phyloP scores from a whole-genome alignment of 2,113 vertebrate species.

The Stictonetta naevosa region DNA sequence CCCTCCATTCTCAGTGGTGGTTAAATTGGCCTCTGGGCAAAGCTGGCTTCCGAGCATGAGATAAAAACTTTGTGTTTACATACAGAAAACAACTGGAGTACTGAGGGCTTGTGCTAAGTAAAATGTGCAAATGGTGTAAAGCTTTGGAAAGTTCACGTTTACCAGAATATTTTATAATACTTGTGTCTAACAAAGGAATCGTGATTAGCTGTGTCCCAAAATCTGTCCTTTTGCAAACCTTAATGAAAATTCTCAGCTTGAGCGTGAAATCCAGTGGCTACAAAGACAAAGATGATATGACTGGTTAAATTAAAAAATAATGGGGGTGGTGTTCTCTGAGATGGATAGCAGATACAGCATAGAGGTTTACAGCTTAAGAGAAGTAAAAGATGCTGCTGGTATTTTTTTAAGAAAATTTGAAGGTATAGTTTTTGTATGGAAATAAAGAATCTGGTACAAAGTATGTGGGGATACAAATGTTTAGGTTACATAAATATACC shows the following conservation, averaged over 20 bases:
- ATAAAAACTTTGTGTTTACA: neutral
- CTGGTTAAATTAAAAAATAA: neutral
- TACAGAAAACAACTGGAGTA: neutral
- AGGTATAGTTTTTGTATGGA: neutral
- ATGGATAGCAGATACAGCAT: neutral
- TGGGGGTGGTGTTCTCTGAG: neutral
- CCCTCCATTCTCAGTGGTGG: slow-evolving; percentile 15
- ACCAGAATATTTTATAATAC: neutral
- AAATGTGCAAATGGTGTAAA: neutral
- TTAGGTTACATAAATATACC: neutral
- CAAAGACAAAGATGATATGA: neutral
- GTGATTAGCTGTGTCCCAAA: neutral
- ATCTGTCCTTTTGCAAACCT: neutral
- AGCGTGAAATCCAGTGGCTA: slow-evolving; percentile 7
- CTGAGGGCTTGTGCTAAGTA: neutral
- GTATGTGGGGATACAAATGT: neutral
- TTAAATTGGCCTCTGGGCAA: slow-evolving; percentile 38
- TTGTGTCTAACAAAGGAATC: neutral
- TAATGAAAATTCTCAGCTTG: slow-evolving; percentile 58
- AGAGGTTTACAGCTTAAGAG: neutral
- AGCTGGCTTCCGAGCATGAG: slow-evolving; percentile 16
- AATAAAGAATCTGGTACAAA: neutral
- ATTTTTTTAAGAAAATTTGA: neutral
- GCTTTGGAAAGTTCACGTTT: neutral
- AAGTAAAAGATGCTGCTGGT: neutral